Percentiles rank a stretch among this genome's conserved stretches.
phyloP scores from a whole-genome alignment of 2,888 invertebrate species.

The Ornithoptera priamus region DNA sequence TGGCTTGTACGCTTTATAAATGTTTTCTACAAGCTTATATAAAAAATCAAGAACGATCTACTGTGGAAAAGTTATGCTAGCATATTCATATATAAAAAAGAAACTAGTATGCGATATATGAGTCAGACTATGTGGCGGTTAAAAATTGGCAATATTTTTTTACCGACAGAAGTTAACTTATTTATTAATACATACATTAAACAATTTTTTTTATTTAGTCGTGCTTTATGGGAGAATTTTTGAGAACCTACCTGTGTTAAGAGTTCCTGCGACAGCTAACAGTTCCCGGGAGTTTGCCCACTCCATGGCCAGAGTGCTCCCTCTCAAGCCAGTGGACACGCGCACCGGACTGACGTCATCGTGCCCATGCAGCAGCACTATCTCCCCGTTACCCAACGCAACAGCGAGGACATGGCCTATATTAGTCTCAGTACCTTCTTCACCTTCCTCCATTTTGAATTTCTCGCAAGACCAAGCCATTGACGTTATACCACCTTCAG shows the following conservation, averaged over 20 bases:
- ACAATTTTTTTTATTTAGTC: no score
- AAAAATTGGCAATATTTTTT: no score
- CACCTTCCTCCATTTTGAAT: constrained; percentile 98
- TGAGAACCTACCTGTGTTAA: constrained; percentile 58
- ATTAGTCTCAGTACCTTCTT: constrained; percentile 83
- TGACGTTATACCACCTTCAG: constrained; percentile 91
- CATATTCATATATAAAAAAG: no score
- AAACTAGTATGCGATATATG: no score
- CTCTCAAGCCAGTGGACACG: constrained; percentile 89
- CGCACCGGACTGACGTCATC: constrained; percentile 96
- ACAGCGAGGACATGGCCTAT: constrained; percentile 90
- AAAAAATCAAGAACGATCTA: no score
- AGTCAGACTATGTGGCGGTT: no score
- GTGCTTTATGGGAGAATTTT: no score
- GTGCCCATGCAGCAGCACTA: constrained; percentile 93
- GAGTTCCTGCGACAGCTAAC: constrained; percentile 93
- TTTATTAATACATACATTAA: no score
- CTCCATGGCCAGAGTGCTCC: constrained; percentile 91
- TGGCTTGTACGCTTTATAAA: no score
- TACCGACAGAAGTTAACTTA: no score
- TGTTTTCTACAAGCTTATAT: no score
- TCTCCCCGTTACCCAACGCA: constrained; percentile 92
- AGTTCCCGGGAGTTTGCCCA: constrained; percentile 98
- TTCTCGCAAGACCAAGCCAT: constrained; percentile 99
- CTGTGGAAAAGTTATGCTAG: no score